Base-by-base conservation (phyloP, 2,113 vertebrate species). In the Passer montanus region DNA sequence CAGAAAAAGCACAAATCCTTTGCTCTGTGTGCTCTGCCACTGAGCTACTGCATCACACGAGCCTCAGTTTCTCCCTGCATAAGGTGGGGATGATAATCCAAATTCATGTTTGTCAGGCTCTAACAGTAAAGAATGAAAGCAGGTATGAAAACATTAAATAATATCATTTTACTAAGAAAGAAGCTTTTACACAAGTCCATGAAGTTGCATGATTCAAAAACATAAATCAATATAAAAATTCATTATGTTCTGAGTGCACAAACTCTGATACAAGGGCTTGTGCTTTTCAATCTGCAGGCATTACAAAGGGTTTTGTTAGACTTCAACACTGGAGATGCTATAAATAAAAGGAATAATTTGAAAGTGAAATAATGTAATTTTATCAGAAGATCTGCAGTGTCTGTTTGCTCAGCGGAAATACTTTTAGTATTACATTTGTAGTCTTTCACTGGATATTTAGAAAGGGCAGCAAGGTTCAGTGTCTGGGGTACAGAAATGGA, bases 331-430 rank as follows among this genome's bases (percentile, higher is more conserved):
- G n/a, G n/a, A 37, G 28, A 74, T 30, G 31, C 23, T 56, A 86
- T 43, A 90, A 96, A 81, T 73, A 77, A 89, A 81, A 91, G 44
- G 75, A 55, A 83, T 26, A 28, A 80, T 55, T 27, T 50, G 33
- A 90, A 80, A 87, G 72, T 9, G 3, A 86, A 90, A 77, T 76
- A 84, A 93, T 86, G 66, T 59, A n/a, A 89, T 70, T 44, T 92
- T 81, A 68, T 68, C 62, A 78, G 76, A 79, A 86, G 56, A 47
- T 74, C 79, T 86, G 70, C 64, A 60, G 37, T 39, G 31, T 62
- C 81, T 95, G 60, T 89, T 89, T 92, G 84, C 69, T 77, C 68
- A 92, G 41, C 86, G 75, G 85, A 96, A 93, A 96, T 84, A 79
- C 60, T 96, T 94, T 64, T 21, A 86, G 49, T 62, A 88, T 94